These are phyloP conservation scores for Pasiphila rectangulata DNA, from an alignment of 2,888 invertebrate genomes.

Conservation along the genomic window DNA sequence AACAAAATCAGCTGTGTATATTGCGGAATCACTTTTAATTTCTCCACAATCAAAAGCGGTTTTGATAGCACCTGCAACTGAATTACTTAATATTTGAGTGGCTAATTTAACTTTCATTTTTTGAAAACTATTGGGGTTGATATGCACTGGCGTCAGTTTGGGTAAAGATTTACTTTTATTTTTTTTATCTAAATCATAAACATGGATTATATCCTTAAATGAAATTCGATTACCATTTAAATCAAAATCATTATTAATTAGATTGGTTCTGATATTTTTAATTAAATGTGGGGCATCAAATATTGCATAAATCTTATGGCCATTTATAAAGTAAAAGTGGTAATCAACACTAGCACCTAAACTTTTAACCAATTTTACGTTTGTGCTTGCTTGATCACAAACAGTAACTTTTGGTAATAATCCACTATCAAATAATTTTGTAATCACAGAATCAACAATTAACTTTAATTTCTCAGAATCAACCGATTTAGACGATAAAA, in stretches of 20 bases:
- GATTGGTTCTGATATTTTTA: conserved; percentile 9
- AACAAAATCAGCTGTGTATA: conserved; percentile 17
- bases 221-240: not conserved
- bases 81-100: conserved; percentile 1
- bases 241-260: conserved; percentile 2
- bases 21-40: conserved; percentile 1
- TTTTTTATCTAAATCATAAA: too few relatives aligned
- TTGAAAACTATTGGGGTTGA: conserved; percentile 7
- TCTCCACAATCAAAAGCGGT: conserved; percentile 1
- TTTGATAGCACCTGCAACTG: conserved; percentile 4
- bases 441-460: conserved; percentile 3
- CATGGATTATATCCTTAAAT: too few relatives aligned
- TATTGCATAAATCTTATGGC: not conserved
- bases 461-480: conserved; percentile 8
- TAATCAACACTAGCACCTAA: conserved; percentile 14
- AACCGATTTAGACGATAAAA: conserved; percentile 14
- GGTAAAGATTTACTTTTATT: conserved; percentile 2
- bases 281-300: conserved; percentile 1
- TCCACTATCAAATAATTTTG: not conserved
- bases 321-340: conserved; percentile 15
- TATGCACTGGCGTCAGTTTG: conserved; percentile 1
- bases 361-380: conserved; percentile 19
- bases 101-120: conserved; percentile 6
- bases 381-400: conserved; percentile 20
- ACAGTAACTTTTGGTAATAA: not conserved